phyloP scores from a whole-genome alignment of 2,888 invertebrate genomes.

The Nephrotoma appendiculata region DNA sequence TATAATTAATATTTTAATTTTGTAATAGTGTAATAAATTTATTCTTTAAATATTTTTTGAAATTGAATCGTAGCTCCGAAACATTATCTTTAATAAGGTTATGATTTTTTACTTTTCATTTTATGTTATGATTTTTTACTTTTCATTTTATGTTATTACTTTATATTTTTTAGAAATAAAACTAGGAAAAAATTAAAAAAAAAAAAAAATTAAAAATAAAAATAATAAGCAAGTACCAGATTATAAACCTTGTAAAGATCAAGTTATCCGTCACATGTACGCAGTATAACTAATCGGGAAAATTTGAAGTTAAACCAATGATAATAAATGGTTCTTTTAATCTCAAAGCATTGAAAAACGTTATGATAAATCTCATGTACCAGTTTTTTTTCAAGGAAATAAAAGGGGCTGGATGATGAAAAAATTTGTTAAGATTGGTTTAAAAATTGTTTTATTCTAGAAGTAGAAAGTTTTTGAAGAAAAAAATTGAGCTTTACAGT shows the following conservation, averaged over 20 bases:
- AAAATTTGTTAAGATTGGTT: constrained; percentile 11
- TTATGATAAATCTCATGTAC: not conserved
- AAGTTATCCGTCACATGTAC: not conserved
- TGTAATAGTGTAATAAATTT: no score
- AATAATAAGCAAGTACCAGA: not conserved
- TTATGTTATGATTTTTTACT: no score
- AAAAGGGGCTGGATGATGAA: not conserved
- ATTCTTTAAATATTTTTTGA: no score
- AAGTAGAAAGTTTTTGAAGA: not conserved
- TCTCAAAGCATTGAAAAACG: not conserved
- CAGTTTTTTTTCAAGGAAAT: not conserved
- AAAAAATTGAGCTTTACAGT: not conserved
- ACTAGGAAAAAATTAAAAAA: no score
- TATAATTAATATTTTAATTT: no score
- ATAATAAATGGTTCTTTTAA: not conserved
- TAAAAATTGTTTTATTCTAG: no score
- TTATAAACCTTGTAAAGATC: not conserved
- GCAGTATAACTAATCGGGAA: not conserved
- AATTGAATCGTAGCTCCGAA: no score
- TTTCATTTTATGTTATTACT: no score
- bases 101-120: no score
- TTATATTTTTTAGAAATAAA: no score
- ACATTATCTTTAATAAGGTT: no score
- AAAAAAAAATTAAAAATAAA: no score
- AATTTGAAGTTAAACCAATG: not conserved